Percentiles rank a stretch among this genome's conserved stretches.
Conservation (phyloP, 2,888 invertebrate species). For the Leptopilina syphax region DNA sequence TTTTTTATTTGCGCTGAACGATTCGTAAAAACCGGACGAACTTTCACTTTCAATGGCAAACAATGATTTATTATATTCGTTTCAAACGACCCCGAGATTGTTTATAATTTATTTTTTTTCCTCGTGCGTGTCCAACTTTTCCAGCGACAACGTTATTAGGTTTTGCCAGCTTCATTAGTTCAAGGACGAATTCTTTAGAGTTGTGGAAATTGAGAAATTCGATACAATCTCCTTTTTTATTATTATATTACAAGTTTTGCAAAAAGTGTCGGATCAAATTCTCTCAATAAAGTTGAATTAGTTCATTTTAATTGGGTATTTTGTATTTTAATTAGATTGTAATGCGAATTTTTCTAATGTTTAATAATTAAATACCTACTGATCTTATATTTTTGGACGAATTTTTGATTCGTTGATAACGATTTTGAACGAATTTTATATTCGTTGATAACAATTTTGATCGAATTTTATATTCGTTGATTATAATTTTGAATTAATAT, state of each 20-base stretch:
- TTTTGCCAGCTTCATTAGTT: slow-evolving; percentile 27
- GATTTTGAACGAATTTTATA: too few species aligned
- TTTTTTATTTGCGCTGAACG: slow-evolving; percentile 34
- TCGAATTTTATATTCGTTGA: background rate
- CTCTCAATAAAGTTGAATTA: too few species aligned
- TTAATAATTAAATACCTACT: too few species aligned
- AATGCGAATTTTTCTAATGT: too few species aligned
- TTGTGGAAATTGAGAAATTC: background rate
- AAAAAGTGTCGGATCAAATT: too few species aligned
- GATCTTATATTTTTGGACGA: too few species aligned
- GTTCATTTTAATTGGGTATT: too few species aligned
- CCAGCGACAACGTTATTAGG: background rate
- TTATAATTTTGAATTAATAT: background rate
- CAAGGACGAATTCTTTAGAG: slow-evolving; percentile 22
- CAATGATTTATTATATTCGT: slow-evolving; percentile 49
- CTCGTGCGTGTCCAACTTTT: slow-evolving; percentile 17
- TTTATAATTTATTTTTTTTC: slow-evolving; percentile 30
- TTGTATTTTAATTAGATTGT: too few species aligned
- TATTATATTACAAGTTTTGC: too few species aligned
- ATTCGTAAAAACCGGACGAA: slow-evolving; percentile 52
- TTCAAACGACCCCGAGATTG: slow-evolving; percentile 45
- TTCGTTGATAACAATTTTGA: background rate
- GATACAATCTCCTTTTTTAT: too few species aligned
- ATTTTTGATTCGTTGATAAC: too few species aligned
- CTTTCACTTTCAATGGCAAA: slow-evolving; percentile 65